A percentile compares a stretch with the other conserved stretches of the same genome.
Conservation (phyloP, 2,113 vertebrate species). For the Hydrolagus affinis region DNA sequence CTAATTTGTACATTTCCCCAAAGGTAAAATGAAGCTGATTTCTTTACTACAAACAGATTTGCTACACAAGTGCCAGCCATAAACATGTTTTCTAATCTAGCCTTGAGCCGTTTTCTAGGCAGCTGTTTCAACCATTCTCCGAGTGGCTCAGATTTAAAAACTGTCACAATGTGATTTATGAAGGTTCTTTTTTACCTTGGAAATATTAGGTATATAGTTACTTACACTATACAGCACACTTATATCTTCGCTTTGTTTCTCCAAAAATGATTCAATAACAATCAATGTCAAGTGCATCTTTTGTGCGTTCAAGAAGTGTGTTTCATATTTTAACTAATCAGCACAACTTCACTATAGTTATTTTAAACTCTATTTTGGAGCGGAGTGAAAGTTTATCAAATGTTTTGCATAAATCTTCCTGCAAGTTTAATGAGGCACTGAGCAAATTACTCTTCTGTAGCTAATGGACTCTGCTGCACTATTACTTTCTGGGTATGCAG, state of each 20-base stretch:
- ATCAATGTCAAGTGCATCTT: neutral
- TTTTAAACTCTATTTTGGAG: too few relatives aligned
- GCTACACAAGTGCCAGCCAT: neutral
- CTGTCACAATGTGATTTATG: slow-evolving; percentile 39
- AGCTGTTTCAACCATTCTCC: slow-evolving; percentile 34
- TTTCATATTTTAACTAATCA: too few relatives aligned
- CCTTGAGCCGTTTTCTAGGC: slow-evolving; percentile 37
- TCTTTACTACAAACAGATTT: neutral
- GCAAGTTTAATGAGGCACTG: too few relatives aligned
- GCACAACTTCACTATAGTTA: too few relatives aligned
- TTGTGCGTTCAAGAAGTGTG: too few relatives aligned
- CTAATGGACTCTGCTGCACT: too few relatives aligned
- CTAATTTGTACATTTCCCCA: neutral
- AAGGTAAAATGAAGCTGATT: neutral
- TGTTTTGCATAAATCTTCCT: too few relatives aligned
- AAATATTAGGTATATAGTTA: slow-evolving; percentile 35
- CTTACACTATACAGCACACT: neutral
- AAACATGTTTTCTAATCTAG: slow-evolving; percentile 1
- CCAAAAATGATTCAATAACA: slow-evolving; percentile 28
- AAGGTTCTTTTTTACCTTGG: slow-evolving; percentile 37
- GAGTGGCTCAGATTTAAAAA: slow-evolving; percentile 39
- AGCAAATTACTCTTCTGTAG: too few relatives aligned
- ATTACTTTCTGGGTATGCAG: too few relatives aligned
- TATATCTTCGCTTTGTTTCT: neutral
- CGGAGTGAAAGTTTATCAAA: too few relatives aligned